phyloP scores from a whole-genome alignment of 2,113 vertebrate species.

The Macrotis lagotis region DNA sequence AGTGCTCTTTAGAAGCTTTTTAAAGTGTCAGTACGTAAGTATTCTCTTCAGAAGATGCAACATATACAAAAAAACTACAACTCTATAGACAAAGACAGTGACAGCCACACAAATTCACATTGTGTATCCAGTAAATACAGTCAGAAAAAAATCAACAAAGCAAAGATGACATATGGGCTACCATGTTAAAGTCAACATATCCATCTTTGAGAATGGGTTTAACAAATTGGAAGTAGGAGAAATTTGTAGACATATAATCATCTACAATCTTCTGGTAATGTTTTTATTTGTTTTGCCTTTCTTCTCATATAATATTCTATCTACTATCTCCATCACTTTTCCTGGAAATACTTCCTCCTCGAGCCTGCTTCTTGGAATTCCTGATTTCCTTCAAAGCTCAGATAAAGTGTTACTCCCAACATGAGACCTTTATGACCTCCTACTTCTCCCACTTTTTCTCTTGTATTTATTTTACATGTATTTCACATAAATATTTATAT shows the following conservation, averaged over 20 bases:
- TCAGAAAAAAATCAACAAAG: neutral
- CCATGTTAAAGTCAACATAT: constrained; percentile 13
- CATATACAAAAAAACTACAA: neutral
- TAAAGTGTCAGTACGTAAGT: neutral
- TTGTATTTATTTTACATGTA: neutral
- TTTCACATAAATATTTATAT: neutral
- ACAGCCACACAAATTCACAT: neutral
- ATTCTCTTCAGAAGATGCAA: neutral
- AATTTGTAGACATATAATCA: neutral
- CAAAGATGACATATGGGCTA: neutral
- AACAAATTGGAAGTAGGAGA: neutral
- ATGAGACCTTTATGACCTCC: neutral
- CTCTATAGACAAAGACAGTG: neutral
- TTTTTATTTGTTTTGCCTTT: constrained; percentile 24
- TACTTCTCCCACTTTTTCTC: neutral
- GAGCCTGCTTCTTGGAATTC: neutral
- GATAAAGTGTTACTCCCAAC: neutral
- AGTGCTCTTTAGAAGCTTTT: neutral
- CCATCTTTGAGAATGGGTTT: neutral
- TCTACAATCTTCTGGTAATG: neutral
- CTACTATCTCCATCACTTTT: neutral
- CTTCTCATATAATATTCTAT: neutral
- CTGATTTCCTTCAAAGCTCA: neutral
- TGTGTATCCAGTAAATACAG: neutral
- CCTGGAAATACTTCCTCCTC: neutral